These are phyloP conservation scores for Palythoa heliodiscus DNA, from an alignment of 92 coral and sea anemone genomes.

Conservation along the genomic window DNA sequence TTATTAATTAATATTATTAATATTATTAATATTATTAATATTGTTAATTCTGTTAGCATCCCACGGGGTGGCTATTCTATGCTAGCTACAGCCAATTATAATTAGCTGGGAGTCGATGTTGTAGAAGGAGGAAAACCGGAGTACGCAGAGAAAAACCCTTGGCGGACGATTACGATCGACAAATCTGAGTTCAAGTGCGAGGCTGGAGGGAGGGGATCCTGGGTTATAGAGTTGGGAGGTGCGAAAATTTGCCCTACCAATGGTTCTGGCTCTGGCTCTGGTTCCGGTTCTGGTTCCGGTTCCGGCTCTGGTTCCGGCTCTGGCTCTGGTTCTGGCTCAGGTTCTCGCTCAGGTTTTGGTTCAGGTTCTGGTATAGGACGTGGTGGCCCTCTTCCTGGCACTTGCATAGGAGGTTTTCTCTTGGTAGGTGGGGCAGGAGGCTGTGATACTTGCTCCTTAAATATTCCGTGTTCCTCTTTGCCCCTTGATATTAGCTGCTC, in stretches of 20 bases:
- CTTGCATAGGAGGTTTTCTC: slow-evolving; percentile 65
- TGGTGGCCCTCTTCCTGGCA: slow-evolving; percentile 58
- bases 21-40: no score
- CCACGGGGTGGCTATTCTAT: no score
- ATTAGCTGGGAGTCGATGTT: no score
- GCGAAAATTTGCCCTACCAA: not conserved
- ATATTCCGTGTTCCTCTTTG: slow-evolving; percentile 72
- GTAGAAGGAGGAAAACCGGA: no score
- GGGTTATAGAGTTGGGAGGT: no score
- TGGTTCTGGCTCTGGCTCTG: slow-evolving; percentile 30
- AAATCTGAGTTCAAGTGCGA: no score
- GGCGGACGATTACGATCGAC: no score
- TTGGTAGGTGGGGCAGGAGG: slow-evolving; percentile 76
- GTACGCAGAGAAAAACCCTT: no score
- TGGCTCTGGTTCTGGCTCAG: slow-evolving; percentile 70
- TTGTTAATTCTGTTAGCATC: no score
- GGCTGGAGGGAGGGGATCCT: no score
- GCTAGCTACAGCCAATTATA: no score
- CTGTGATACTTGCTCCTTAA: slow-evolving; percentile 66
- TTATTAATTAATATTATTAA: no score
- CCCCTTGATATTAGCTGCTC: slow-evolving; percentile 81
- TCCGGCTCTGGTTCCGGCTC: slow-evolving; percentile 73
- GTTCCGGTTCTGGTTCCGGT: slow-evolving; percentile 38
- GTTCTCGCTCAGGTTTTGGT: slow-evolving; percentile 74
- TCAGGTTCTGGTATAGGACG: slow-evolving; percentile 72